These are phyloP conservation scores for Montipora capitata DNA, from an alignment of 92 coral and sea anemone species.

Conservation along the genomic window DNA sequence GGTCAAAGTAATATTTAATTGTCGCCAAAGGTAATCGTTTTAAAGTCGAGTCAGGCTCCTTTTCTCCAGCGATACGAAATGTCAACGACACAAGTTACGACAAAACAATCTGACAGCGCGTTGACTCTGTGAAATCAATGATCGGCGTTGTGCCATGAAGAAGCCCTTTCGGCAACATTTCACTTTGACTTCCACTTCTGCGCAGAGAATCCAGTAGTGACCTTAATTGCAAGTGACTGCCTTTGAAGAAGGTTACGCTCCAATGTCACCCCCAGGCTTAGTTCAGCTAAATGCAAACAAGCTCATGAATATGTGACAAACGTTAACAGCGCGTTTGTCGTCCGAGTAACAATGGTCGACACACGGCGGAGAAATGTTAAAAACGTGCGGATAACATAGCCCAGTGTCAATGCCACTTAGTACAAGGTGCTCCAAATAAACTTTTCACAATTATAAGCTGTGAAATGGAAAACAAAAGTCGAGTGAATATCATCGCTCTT, in stretches of 20 bases:
- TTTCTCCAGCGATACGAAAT: slow-evolving; percentile 9
- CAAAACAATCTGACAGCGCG: slow-evolving; percentile 15
- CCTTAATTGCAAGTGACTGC: slow-evolving; percentile 15
- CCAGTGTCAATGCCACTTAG: neutral
- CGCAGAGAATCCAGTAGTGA: slow-evolving; percentile 16
- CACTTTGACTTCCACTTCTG: neutral
- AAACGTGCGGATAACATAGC: neutral
- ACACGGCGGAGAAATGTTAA: neutral
- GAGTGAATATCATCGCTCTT: neutral
- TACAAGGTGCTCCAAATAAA: neutral
- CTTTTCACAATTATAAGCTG: neutral
- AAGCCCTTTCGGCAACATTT: neutral
- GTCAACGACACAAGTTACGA: slow-evolving; percentile 11
- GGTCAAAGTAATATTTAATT: neutral
- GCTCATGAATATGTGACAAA: slow-evolving; percentile 49
- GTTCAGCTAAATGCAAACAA: slow-evolving; percentile 25
- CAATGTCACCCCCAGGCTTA: slow-evolving; percentile 10
- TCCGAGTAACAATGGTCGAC: slow-evolving; percentile 1
- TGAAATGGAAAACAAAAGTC: neutral
- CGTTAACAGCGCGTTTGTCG: neutral
- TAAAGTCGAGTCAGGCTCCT: neutral
- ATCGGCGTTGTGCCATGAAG: neutral
- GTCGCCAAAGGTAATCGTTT: slow-evolving; percentile 17
- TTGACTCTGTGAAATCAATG: neutral
- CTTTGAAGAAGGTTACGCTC: slow-evolving; percentile 55